Conservation (phyloP, 1,140 invertebrate species). For the Nasonia giraulti region DNA sequence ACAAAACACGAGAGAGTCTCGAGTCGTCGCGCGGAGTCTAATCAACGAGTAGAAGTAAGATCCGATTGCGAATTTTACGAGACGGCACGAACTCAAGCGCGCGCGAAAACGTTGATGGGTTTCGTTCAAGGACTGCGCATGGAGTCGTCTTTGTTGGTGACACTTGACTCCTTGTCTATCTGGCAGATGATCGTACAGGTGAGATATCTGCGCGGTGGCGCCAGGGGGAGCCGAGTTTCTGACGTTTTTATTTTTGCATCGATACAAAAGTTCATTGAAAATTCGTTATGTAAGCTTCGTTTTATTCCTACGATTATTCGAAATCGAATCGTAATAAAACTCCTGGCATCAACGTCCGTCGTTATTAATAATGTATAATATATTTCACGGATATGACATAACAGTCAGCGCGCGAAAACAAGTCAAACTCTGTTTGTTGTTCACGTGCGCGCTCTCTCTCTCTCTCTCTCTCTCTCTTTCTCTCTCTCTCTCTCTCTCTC, state of each 20-base stretch:
- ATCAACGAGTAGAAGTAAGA: neutral
- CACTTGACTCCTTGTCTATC: neutral
- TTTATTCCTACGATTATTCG: no score
- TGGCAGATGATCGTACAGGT: neutral
- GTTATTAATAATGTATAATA: no score
- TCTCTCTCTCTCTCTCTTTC: neutral
- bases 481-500: neutral
- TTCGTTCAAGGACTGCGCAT: conserved; percentile 6
- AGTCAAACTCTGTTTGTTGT: neutral
- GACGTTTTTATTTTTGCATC: neutral
- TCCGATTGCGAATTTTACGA: conserved; percentile 32
- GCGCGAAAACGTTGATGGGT: conserved; percentile 21
- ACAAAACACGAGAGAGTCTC: conserved; percentile 28
- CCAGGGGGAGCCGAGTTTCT: no score
- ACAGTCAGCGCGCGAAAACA: neutral
- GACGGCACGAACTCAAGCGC: neutral
- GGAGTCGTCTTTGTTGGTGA: neutral
- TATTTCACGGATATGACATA: neutral
- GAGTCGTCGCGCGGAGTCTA: neutral
- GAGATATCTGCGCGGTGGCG: neutral
- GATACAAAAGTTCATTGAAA: neutral
- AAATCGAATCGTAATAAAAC: no score
- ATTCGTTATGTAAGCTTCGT: no score
- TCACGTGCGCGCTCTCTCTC: neutral
- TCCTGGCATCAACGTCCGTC: no score